Conservation (phyloP, 2,888 invertebrate species). For the Liopterus haemorrhoidalis region DNA sequence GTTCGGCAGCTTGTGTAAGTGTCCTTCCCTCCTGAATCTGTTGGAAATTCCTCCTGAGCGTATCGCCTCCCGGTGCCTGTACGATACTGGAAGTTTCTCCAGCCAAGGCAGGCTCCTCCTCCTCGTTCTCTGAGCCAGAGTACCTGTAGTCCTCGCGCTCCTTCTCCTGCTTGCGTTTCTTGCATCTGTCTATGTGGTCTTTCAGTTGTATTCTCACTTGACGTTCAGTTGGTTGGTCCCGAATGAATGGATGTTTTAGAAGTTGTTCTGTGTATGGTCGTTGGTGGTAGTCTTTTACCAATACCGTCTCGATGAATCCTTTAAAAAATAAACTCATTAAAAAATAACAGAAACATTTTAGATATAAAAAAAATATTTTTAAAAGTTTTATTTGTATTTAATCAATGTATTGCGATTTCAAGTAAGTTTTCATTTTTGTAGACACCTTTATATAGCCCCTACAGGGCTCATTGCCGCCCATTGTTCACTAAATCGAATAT, state of each 20-base stretch:
- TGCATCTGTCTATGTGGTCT: conserved; percentile 97
- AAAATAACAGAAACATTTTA: too few relatives aligned
- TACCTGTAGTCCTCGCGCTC: conserved; percentile 74
- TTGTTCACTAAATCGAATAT: too few relatives aligned
- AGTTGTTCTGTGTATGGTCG: conserved; percentile 97
- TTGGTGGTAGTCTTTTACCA: conserved; percentile 97
- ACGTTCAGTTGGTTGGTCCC: conserved; percentile 97
- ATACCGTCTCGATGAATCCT: conserved; percentile 93
- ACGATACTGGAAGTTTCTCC: conserved; percentile 95
- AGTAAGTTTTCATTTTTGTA: too few relatives aligned
- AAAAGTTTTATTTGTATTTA: too few relatives aligned
- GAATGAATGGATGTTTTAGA: conserved; percentile 94
- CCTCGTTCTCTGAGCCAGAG: conserved; percentile 96
- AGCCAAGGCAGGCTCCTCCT: conserved; percentile 84
- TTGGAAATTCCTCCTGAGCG: conserved; percentile 94
- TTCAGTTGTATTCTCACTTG: conserved; percentile 97
- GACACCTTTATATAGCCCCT: too few relatives aligned
- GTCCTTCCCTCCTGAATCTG: conserved; percentile 85
- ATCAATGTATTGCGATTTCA: too few relatives aligned
- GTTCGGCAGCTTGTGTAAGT: conserved; percentile 54
- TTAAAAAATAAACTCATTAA: conserved; percentile 25
- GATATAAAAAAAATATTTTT: too few relatives aligned
- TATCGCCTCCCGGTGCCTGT: conserved; percentile 86
- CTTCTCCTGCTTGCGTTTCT: conserved; percentile 89
- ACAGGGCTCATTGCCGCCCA: too few relatives aligned